These are phyloP conservation scores for Hormaphis cornu DNA, from an alignment of 1,140 invertebrate genomes.

Conservation along the genomic window DNA sequence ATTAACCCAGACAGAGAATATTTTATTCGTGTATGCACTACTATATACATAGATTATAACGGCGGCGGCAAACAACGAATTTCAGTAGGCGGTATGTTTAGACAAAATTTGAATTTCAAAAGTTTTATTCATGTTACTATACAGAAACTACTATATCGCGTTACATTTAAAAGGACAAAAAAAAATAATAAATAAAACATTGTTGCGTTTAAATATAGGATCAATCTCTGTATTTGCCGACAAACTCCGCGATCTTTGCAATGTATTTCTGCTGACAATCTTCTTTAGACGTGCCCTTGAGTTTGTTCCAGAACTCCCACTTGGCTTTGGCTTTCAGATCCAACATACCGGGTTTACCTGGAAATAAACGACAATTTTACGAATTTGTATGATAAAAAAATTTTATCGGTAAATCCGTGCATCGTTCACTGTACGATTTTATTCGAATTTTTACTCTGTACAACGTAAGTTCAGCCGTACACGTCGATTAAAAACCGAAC, in stretches of 20 bases:
- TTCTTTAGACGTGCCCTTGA: conserved; percentile 53
- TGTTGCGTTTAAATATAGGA: not conserved
- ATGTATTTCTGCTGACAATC: conserved; percentile 54
- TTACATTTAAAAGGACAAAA: not conserved
- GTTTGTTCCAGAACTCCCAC: conserved; percentile 58
- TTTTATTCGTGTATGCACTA: too few relatives aligned
- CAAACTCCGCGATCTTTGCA: conserved; percentile 37
- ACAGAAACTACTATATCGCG: too few relatives aligned
- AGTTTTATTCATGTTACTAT: too few relatives aligned
- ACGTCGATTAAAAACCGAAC: too few relatives aligned
- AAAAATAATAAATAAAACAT: not conserved
- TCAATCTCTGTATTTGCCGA: conserved; percentile 34
- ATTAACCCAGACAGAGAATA: too few relatives aligned
- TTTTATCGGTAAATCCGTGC: not conserved
- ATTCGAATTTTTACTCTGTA: not conserved
- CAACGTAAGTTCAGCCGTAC: too few relatives aligned
- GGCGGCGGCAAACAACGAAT: too few relatives aligned
- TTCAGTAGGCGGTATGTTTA: too few relatives aligned
- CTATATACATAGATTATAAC: too few relatives aligned
- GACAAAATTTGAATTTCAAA: too few relatives aligned
- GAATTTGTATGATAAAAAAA: not conserved
- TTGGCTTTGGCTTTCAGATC: conserved; percentile 66
- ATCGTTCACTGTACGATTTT: not conserved
- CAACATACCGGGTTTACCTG: conserved; percentile 54
- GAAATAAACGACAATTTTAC: too few relatives aligned